Evolutionary conservation across 2,888 invertebrate species (phyloP).

Genomic region (Ochropleura plecta): DNA sequence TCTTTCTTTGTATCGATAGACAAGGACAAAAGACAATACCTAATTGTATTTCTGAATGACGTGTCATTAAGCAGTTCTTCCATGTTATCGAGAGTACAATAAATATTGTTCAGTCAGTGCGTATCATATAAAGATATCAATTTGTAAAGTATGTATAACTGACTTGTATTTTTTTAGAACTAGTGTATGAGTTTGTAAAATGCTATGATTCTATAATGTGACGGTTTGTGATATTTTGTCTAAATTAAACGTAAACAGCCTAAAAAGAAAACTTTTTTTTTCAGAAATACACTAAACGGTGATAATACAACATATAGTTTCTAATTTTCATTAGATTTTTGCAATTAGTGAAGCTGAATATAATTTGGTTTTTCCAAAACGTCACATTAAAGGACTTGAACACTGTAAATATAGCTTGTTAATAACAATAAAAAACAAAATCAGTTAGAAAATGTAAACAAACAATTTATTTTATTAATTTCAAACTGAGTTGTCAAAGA

Average conservation of each 20-base stretch:
- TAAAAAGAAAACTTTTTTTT: neutral
- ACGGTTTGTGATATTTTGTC: neutral
- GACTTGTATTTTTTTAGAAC: constrained; percentile 12
- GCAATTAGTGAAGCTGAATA: neutral
- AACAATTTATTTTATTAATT: too few relatives aligned
- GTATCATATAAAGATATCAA: constrained; percentile 47
- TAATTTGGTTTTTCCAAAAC: neutral
- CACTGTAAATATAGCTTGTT: constrained; percentile 49
- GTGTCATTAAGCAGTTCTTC: constrained; percentile 44
- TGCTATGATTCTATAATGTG: constrained; percentile 23
- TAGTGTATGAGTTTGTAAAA: constrained; percentile 9
- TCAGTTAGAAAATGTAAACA: constrained; percentile 22
- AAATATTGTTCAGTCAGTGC: constrained; percentile 39
- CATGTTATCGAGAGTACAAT: constrained; percentile 53
- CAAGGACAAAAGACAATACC: neutral
- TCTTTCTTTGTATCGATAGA: neutral
- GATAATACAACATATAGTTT: neutral
- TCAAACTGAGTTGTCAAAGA: constrained; percentile 48
- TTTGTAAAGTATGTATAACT: constrained; percentile 37
- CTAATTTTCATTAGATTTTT: neutral
- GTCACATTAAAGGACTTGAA: constrained; percentile 22
- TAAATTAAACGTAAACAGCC: neutral
- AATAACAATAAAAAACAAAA: constrained; percentile 19
- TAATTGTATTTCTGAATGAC: neutral
- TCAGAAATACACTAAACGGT: neutral